phyloP scores from a whole-genome alignment of 1,140 invertebrate genomes.

The Campoletis sonorensis region DNA sequence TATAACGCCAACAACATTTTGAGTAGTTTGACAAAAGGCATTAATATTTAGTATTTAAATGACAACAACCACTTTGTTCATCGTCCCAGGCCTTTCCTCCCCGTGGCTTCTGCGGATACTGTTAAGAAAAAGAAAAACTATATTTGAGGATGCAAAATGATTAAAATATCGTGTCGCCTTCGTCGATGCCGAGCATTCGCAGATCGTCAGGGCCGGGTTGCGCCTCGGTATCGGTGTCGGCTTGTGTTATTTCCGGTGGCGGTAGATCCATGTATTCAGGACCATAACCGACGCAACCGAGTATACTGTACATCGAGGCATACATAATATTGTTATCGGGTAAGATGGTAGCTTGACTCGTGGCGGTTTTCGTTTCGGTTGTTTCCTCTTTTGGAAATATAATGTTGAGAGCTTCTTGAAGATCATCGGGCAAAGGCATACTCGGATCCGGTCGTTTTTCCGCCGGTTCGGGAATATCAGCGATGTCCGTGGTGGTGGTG shows the following conservation, averaged over 20 bases:
- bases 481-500: conserved; percentile 56
- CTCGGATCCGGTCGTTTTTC: conserved; percentile 68
- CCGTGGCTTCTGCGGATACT: not conserved
- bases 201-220: conserved; percentile 74
- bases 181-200: conserved; percentile 75
- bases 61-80: conserved; percentile 2
- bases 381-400: conserved; percentile 80
- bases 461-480: conserved; percentile 64
- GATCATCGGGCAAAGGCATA: conserved; percentile 78
- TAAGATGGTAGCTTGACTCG: conserved; percentile 47
- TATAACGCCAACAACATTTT: not conserved
- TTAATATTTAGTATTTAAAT: not conserved
- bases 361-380: conserved; percentile 52
- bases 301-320: conserved; percentile 74
- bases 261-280: conserved; percentile 75
- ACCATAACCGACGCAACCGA: conserved; percentile 72
- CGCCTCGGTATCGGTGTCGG: conserved; percentile 67
- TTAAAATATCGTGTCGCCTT: conserved; percentile 74
- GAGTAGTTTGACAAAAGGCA: not conserved
- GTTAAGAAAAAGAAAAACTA: not conserved
- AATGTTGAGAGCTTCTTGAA: conserved; percentile 84
- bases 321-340: conserved; percentile 71
- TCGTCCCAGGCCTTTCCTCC: not conserved
- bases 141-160: conserved; percentile 1
- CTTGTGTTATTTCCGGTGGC: conserved; percentile 73